These are phyloP conservation scores for Silurus glanis DNA, from an alignment of 2,113 vertebrate genomes.

Conservation along the genomic window DNA sequence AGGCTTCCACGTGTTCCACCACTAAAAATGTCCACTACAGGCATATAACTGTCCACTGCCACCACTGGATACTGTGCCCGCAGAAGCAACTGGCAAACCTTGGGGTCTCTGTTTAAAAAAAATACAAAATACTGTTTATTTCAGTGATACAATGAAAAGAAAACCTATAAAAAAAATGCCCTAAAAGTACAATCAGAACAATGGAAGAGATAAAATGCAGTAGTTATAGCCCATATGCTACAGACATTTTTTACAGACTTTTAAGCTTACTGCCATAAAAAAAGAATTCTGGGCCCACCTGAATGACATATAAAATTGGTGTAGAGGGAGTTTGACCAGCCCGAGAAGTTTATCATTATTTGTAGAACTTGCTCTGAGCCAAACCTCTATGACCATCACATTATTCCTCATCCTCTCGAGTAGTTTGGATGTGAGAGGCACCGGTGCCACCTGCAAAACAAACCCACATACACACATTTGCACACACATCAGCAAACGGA, in stretches of 20 bases:
- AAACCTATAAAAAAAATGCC: not conserved
- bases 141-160: not conserved
- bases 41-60: constrained; percentile 86
- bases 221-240: not conserved
- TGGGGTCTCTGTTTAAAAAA: constrained; percentile 75
- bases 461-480: constrained; percentile 2
- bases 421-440: constrained; percentile 77
- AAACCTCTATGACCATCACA: constrained; percentile 90
- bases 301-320: constrained; percentile 97
- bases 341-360: constrained; percentile 83
- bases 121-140: not conserved
- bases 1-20: constrained; percentile 81
- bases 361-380: constrained; percentile 80
- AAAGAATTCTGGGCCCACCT: constrained; percentile 70
- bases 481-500: not conserved
- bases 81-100: constrained; percentile 80
- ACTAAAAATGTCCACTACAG: constrained; percentile 84
- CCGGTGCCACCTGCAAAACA: constrained; percentile 81
- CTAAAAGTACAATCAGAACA: not conserved
- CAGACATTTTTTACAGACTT: not conserved
- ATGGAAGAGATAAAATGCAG: not conserved
- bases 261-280: not conserved
- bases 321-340: constrained; percentile 90
- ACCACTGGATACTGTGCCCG: constrained; percentile 90
- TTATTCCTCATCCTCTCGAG: constrained; percentile 93